phyloP scores from a whole-genome alignment of 2,113 vertebrate genomes.

The Albula goreensis region DNA sequence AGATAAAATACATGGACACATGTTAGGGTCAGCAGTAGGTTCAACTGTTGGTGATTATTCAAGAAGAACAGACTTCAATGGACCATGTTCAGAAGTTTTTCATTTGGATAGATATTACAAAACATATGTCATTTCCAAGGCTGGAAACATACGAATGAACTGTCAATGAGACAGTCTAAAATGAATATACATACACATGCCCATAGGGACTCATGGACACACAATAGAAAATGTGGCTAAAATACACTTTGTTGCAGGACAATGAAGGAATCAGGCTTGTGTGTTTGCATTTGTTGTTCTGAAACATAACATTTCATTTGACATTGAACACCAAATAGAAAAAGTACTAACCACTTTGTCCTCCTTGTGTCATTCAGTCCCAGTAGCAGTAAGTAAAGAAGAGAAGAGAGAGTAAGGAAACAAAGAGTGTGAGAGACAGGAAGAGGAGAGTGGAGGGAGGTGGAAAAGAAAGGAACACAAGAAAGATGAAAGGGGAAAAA shows the following conservation, averaged over 20 bases:
- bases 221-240: not conserved
- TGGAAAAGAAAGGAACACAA: slow-evolving; percentile 50
- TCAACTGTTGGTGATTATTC: not conserved
- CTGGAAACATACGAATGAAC: not conserved
- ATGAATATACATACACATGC: not conserved
- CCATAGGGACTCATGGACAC: not conserved
- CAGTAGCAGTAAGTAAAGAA: slow-evolving; percentile 82
- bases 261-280: not conserved
- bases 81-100: no score
- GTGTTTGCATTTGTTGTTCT: slow-evolving; percentile 13
- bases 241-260: no score
- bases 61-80: no score
- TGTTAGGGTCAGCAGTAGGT: slow-evolving; percentile 56
- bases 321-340: slow-evolving; percentile 41
- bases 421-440: slow-evolving; percentile 50
- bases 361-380: slow-evolving; percentile 97
- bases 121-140: no score
- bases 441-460: slow-evolving; percentile 32
- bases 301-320: not conserved
- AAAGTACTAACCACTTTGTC: slow-evolving; percentile 99
- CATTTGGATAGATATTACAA: no score
- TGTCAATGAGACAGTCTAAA: not conserved
- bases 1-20: slow-evolving; percentile 67
- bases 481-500: slow-evolving; percentile 28
- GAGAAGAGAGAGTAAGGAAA: slow-evolving; percentile 53